Evolutionary conservation across 2,797 vertebrate species (phyloP), one percentile per base, ranked within the genome.

Genomic region (Atherinosoma microstoma): DNA sequence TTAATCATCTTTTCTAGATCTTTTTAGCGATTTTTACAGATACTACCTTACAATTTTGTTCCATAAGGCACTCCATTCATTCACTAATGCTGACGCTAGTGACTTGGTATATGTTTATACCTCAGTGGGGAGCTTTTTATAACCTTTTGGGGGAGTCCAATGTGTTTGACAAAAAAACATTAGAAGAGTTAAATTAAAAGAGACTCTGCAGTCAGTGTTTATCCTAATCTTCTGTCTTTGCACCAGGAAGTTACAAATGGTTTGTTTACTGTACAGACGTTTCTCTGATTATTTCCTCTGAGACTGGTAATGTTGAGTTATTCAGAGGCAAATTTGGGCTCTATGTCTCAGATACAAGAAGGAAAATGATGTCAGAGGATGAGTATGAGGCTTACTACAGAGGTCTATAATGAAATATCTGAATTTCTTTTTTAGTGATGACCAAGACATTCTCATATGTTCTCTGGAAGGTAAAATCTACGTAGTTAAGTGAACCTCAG

Each of bases 221-320:
- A 2, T 40, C 29, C 34, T 61, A 6, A 1, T 69, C 62, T 57
- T 30, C 49, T 27, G 34, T 27, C 29, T 45, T 34, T 58, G 16
- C 9, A 22, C 45, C 79, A 82, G 83, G 84, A 86, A 86, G 73
- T 74, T 36, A n/a, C 51, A 73, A 77, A 77, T 15, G 16, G 34
- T 71, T 84, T 90, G 80, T 88, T 85, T 85, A 86, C 38, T 45
- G 20, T 35, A 6, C 30, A 69, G 16, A 49, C 0, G 13, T 47
- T 13, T 18, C 24, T 83, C 60, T 64, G 79, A 88, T 82, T 71
- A 64, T 78, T 79, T 85, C 83, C 88, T 80, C 56, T 79, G 66
- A 64, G 71, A 76, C 63, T 45, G 70, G 45, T 73, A 27, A 58
- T 22, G 67, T 22, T 56, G 18, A 1, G 47, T 63, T 27, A 24